phyloP scores from a whole-genome alignment of 2,888 invertebrate genomes.

The Notocelia uddmanniana region DNA sequence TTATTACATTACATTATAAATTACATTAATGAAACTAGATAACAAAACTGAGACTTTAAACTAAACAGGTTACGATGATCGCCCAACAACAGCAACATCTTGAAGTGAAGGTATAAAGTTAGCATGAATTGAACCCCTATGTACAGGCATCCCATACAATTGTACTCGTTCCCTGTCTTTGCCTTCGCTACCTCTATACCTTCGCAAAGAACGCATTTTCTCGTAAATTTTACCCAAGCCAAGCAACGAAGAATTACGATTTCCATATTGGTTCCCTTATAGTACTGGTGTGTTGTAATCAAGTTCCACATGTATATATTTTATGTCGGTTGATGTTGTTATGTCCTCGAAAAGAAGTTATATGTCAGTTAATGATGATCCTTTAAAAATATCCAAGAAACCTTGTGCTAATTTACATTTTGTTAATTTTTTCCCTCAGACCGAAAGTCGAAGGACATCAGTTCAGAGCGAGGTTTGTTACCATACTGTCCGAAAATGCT shows the following conservation, averaged over 20 bases:
- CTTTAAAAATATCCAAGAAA: conserved; percentile 19
- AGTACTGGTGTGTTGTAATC: background rate
- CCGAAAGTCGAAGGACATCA: conserved; percentile 77
- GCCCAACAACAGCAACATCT: conserved; percentile 70
- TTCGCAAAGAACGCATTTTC: conserved; percentile 2
- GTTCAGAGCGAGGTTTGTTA: conserved; percentile 72
- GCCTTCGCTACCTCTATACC: too few species aligned
- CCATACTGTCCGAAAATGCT: conserved; percentile 28
- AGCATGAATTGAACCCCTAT: conserved; percentile 44
- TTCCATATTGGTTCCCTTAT: background rate
- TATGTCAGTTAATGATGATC: background rate
- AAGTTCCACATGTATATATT: conserved; percentile 16
- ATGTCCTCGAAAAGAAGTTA: background rate
- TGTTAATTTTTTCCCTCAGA: conserved; percentile 61
- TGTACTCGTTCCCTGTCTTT: conserved; percentile 1
- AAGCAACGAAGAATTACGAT: background rate
- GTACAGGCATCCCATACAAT: conserved; percentile 4
- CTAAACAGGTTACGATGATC: conserved; percentile 71
- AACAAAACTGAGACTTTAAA: conserved; percentile 25
- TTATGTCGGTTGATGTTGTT: background rate
- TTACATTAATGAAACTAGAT: background rate
- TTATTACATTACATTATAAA: too few species aligned
- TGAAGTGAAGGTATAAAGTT: conserved; percentile 74
- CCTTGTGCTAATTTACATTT: conserved; percentile 57
- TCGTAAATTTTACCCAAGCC: background rate